Percentiles rank a stretch among this genome's conserved stretches.
phyloP scores from a whole-genome alignment of 2,888 invertebrate species.

The Caenorhabditis panamensis region DNA sequence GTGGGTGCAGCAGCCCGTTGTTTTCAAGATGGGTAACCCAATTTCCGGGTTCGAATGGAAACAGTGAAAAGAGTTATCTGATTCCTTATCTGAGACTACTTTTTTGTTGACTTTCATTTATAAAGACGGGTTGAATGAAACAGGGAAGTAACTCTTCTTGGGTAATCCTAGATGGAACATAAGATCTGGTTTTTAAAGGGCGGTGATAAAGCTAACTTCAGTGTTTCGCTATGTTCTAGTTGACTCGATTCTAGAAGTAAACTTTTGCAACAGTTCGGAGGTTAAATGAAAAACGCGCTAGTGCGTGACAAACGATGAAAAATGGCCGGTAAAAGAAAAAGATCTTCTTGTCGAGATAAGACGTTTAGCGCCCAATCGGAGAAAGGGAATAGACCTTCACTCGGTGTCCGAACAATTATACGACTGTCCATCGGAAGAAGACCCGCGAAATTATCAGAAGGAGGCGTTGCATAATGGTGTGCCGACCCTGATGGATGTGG shows the following conservation, averaged over 20 bases:
- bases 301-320: constrained; percentile 36
- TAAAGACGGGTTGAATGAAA: no score
- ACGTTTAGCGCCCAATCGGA: background rate
- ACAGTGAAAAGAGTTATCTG: no score
- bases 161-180: no score
- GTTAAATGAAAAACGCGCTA: constrained; percentile 4
- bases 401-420: constrained; percentile 41
- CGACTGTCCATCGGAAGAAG: constrained; percentile 9
- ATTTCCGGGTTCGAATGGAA: constrained; percentile 1
- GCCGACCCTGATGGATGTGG: constrained; percentile 38
- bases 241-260: no score
- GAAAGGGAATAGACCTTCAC: background rate
- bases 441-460: constrained; percentile 14
- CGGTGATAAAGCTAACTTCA: no score
- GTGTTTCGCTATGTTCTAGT: no score
- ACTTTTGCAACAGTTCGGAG: background rate
- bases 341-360: background rate
- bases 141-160: no score
- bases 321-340: constrained; percentile 5
- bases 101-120: no score
- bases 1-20: background rate
- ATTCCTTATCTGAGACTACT: no score
- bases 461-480: constrained; percentile 21
- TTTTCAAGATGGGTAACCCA: constrained; percentile 24
- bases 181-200: no score